These are phyloP conservation scores for Syngnathoides biaculeatus DNA, from an alignment of 2,113 vertebrate species.

Conservation along the genomic window DNA sequence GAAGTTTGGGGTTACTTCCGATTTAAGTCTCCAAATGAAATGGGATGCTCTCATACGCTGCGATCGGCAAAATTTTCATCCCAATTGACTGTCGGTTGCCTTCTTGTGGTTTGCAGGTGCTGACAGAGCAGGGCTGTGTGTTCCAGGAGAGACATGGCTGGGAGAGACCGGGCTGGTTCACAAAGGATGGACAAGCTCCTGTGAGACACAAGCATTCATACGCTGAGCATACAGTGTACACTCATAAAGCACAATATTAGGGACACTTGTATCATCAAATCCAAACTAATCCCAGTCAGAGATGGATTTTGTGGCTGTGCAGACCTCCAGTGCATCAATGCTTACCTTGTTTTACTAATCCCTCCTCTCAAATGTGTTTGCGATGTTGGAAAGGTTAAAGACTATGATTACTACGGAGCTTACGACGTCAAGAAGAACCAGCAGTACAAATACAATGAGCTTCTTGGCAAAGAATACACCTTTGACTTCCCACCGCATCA, in stretches of 20 bases:
- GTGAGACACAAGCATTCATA: slow-evolving; percentile 65
- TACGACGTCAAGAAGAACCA: slow-evolving; percentile 70
- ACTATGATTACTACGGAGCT: slow-evolving; percentile 87
- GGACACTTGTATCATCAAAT: too few relatives aligned
- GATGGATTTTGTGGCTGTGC: neutral
- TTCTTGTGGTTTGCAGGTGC: slow-evolving; percentile 72
- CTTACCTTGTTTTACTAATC: neutral
- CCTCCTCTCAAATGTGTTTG: slow-evolving; percentile 4
- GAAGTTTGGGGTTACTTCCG: neutral
- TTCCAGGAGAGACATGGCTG: slow-evolving; percentile 96
- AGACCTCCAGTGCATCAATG: too few relatives aligned
- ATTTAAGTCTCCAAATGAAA: neutral
- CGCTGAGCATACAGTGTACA: neutral
- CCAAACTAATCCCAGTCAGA: neutral
- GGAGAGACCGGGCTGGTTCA: slow-evolving; percentile 97
- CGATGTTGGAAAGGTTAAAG: slow-evolving; percentile 73
- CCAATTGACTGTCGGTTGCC: neutral
- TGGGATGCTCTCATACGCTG: neutral
- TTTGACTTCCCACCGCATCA: slow-evolving; percentile 92
- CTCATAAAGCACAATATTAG: neutral
- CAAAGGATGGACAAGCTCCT: slow-evolving; percentile 70
- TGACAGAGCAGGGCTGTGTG: slow-evolving; percentile 83
- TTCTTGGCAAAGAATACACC: slow-evolving; percentile 85
- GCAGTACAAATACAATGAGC: slow-evolving; percentile 75
- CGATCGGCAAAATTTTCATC: neutral